Conservation (phyloP, 92 coral and sea anemone species). For the Anthopleura xanthogrammica region DNA sequence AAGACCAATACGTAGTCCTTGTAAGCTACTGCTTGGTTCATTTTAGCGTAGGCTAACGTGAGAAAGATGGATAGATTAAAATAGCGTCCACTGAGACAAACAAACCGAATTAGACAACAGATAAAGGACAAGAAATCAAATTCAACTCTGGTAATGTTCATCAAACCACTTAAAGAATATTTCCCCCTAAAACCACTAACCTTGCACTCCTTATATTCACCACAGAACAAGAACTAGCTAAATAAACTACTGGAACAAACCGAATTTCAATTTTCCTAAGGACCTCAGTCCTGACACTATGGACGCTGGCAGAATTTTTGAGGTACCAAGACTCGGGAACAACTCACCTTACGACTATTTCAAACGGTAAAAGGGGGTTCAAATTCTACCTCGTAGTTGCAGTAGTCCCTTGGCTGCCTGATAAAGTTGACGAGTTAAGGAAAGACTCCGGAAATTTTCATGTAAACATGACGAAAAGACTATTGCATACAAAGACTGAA, state of each 20-base stretch:
- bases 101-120: constrained; percentile 10
- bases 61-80: background rate
- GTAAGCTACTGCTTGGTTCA: background rate
- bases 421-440: constrained; percentile 32
- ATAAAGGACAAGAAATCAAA: constrained; percentile 22
- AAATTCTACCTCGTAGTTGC: constrained; percentile 12
- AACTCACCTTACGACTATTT: constrained; percentile 28
- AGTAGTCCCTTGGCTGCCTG: constrained; percentile 32
- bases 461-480: constrained; percentile 59
- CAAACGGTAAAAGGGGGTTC: constrained; percentile 23
- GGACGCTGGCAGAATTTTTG: constrained; percentile 26
- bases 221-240: background rate
- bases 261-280: background rate
- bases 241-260: background rate
- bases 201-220: background rate
- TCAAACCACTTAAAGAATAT: constrained; percentile 7
- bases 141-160: background rate
- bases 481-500: constrained; percentile 21
- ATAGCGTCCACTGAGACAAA: background rate
- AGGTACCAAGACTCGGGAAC: constrained; percentile 5
- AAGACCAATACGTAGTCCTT: background rate
- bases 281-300: constrained; percentile 9
- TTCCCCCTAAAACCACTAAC: background rate
- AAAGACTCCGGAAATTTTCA: constrained; percentile 63
- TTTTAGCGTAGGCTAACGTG: background rate